Base-by-base conservation (phyloP, 1,140 invertebrate species). In the Drosophila sp. region DNA sequence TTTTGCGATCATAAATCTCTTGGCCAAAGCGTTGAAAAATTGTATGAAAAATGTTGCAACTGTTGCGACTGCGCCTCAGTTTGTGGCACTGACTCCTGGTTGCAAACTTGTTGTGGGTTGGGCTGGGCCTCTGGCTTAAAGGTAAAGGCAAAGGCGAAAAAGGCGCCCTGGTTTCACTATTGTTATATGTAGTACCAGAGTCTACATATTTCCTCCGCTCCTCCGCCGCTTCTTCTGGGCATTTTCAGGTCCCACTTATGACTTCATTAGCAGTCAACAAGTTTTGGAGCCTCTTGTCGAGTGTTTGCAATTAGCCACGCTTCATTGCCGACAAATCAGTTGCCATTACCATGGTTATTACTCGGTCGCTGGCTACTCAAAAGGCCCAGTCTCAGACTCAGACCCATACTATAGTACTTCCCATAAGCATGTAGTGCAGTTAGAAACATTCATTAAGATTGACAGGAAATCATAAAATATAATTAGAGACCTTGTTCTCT, bases 381-480 rank as follows among this genome's bases (percentile, higher is more conserved):
- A 11, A 16, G 18, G 62, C 41, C 27, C 43, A 38, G 4, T 34
- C 16, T 11, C 25, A 18, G 13, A 25, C 21, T n/a, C n/a, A n/a
- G n/a, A n/a, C n/a, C n/a, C n/a, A n/a, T n/a, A n/a, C n/a, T n/a
- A n/a, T n/a, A n/a, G n/a, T n/a, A n/a, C n/a, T n/a, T n/a, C n/a
- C 8, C n/a, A 56, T 29, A 40, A 29, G 36, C 29, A 51, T 77
- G 51, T 63, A 57, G 40, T 59, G 54, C 66, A 76, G 76, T 69
- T 71, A 58, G 70, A 72, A 48, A 56, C 67, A 61, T 72, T 82
- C 69, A 89, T 87, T 70, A 72, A 76, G 83, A 82, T 72, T 87
- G 82, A 87, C 82, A 89, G 82, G 83, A 87, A 87, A 89, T 89
- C 83, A 72, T 87, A 79, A 89, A 82, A 62, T 79, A 76, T 82